A percentile compares a stretch with the other conserved stretches of the same genome.
phyloP scores from a whole-genome alignment of 2,888 invertebrate genomes.

The Amphipoea lucens region DNA sequence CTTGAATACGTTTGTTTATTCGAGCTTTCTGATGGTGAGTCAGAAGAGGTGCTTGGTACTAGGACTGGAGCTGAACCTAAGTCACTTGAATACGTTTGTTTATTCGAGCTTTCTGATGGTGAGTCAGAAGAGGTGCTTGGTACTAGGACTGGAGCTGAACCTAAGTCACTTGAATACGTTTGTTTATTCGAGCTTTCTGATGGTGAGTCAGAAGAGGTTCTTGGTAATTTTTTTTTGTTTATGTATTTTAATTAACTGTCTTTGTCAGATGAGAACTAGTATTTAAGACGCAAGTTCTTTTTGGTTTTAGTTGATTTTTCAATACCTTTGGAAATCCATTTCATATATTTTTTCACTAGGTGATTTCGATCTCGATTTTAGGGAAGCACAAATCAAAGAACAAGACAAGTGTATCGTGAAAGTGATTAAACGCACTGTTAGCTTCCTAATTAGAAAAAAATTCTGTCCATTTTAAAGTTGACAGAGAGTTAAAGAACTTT shows the following conservation, averaged over 20 bases:
- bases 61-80: too few species aligned
- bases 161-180: too few species aligned
- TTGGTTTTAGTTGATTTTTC: neutral
- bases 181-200: too few species aligned
- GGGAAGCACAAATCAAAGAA: neutral
- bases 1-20: too few species aligned
- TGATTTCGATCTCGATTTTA: neutral
- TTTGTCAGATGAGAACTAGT: conserved; percentile 10
- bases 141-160: too few species aligned
- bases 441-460: neutral
- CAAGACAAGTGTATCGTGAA: neutral
- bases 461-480: neutral
- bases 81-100: too few species aligned
- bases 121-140: too few species aligned
- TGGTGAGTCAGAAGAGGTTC: too few species aligned
- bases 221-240: conserved; percentile 6
- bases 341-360: neutral
- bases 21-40: too few species aligned
- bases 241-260: neutral
- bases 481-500: neutral
- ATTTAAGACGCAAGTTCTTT: conserved; percentile 5
- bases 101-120: too few species aligned
- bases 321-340: neutral
- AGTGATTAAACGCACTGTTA: neutral
- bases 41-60: too few species aligned